Evolutionary conservation across 2,797 vertebrate genomes (phyloP).

Genomic region (Tympanoctomys barrerae): DNA sequence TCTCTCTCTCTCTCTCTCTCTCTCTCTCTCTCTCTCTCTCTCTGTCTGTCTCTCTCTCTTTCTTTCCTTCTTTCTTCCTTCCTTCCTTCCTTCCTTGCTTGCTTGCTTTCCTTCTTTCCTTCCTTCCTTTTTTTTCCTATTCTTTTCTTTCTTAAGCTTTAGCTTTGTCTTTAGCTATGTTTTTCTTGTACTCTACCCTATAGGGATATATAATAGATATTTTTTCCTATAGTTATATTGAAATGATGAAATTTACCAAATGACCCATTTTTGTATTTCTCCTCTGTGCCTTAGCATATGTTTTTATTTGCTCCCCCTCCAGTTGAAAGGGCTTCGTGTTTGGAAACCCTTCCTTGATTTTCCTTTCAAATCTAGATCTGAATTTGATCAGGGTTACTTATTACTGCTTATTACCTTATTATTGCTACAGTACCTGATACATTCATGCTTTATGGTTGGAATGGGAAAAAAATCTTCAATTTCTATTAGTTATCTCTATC

Average conservation of each 20-base stretch:
- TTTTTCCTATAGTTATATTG: neutral
- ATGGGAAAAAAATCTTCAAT: neutral
- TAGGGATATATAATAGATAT: neutral
- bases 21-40: too few relatives aligned
- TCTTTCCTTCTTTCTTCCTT: too few relatives aligned
- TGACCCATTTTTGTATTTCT: neutral
- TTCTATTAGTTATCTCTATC: neutral
- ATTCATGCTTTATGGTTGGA: neutral
- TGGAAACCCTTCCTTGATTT: neutral
- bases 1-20: too few relatives aligned
- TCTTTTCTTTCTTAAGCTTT: neutral
- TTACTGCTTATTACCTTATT: neutral
- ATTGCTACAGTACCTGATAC: neutral
- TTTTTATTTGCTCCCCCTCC: neutral
- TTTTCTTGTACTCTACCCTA: neutral
- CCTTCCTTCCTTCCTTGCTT: too few relatives aligned
- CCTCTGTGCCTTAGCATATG: neutral
- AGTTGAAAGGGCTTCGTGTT: conserved; percentile 28
- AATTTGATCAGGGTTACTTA: neutral
- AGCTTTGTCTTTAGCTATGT: neutral
- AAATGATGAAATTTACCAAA: neutral
- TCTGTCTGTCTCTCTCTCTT: too few relatives aligned
- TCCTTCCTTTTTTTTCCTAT: neutral
- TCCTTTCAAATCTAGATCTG: neutral
- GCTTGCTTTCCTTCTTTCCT: too few relatives aligned